Percentiles rank a stretch among this genome's conserved stretches.
phyloP scores from a whole-genome alignment of 2,888 invertebrate genomes.

The Automeris io region DNA sequence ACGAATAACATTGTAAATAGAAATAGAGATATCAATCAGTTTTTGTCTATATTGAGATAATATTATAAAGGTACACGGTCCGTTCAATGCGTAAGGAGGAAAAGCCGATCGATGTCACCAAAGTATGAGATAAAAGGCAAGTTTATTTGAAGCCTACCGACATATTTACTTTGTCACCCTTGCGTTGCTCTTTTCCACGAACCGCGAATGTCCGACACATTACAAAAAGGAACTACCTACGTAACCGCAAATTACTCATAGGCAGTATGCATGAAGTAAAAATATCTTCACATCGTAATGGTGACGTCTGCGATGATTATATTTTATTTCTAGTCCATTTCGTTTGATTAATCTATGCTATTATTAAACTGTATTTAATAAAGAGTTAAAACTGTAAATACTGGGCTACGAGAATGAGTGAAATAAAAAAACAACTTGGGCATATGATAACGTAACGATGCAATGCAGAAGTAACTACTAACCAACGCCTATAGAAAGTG shows the following conservation, averaged over 20 bases:
- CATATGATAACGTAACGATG: too few relatives aligned
- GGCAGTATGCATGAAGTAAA: background rate
- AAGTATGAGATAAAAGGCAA: constrained; percentile 1
- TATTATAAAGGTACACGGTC: background rate
- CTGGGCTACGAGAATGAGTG: too few relatives aligned
- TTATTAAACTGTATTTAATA: background rate
- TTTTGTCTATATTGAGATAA: background rate
- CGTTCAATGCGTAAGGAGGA: constrained; percentile 23
- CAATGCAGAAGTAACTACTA: too few relatives aligned
- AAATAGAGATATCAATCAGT: background rate
- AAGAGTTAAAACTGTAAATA: too few relatives aligned
- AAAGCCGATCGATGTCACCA: constrained; percentile 4
- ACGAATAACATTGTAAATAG: constrained; percentile 25
- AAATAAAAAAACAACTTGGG: too few relatives aligned
- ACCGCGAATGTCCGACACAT: background rate
- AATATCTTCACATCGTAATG: constrained; percentile 1
- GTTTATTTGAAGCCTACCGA: background rate
- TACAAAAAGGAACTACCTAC: background rate
- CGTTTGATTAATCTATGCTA: background rate
- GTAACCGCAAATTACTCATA: constrained; percentile 1
- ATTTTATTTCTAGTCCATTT: background rate
- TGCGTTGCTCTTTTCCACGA: background rate
- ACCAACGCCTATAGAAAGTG: too few relatives aligned
- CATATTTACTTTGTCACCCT: background rate
- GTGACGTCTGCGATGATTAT: background rate